These are phyloP conservation scores for Orestias chungarensis DNA, from an alignment of 2,797 vertebrate species.

Conservation along the genomic window DNA sequence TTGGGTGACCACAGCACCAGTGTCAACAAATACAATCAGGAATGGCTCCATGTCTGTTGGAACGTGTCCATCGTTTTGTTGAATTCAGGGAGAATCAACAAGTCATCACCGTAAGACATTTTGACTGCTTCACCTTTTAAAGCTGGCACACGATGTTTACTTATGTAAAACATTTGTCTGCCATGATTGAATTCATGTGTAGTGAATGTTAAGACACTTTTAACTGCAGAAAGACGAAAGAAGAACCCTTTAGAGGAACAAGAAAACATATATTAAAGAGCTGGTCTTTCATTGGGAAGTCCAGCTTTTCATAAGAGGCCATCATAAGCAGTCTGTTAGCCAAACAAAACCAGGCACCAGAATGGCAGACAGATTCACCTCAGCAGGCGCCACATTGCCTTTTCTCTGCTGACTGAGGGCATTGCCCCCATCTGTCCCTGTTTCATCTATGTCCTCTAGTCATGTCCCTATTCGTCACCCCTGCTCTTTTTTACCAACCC, in stretches of 20 bases:
- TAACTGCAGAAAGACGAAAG: neutral
- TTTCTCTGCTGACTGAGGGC: conserved; percentile 55
- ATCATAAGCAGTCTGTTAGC: conserved; percentile 77
- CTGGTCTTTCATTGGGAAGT: neutral
- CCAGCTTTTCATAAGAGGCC: conserved; percentile 28
- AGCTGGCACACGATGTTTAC: conserved; percentile 19
- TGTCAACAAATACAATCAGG: conserved; percentile 72
- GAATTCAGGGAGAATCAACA: neutral
- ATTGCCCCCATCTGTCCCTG: conserved; percentile 58
- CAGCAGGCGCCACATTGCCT: conserved; percentile 74
- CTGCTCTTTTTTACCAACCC: neutral
- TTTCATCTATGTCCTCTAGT: conserved; percentile 48
- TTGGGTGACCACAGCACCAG: conserved; percentile 62
- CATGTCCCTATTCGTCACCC: conserved; percentile 12
- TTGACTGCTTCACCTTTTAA: neutral
- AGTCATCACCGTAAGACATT: neutral
- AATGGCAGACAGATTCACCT: conserved; percentile 67
- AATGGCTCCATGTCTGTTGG: conserved; percentile 54
- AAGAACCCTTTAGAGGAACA: neutral
- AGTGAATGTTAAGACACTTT: conserved; percentile 7
- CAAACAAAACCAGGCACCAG: conserved; percentile 83
- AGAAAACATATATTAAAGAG: too few species aligned
- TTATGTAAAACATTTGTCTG: conserved; percentile 23
- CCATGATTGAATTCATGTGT: conserved; percentile 10
- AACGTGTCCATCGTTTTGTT: conserved; percentile 16